These are phyloP conservation scores for Drosophila mimetica DNA, from an alignment of 2,888 invertebrate species.

Conservation along the genomic window DNA sequence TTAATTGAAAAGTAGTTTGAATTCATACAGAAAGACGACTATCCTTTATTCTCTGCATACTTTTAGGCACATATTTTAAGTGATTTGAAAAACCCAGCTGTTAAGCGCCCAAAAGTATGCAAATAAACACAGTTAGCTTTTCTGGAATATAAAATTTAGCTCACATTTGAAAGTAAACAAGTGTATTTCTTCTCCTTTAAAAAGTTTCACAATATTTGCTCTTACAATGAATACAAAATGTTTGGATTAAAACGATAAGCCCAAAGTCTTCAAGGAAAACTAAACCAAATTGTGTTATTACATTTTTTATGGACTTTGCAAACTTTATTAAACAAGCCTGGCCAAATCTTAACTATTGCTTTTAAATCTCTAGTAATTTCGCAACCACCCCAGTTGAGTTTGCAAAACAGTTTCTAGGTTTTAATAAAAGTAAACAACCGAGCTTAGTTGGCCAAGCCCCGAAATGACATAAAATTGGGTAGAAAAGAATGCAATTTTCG, in stretches of 20 bases:
- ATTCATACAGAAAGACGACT: too few species aligned
- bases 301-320: background rate
- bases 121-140: too few species aligned
- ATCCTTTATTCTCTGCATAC: too few species aligned
- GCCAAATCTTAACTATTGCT: background rate
- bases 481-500: conserved; percentile 71
- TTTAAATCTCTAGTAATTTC: conserved; percentile 10
- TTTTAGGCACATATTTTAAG: too few species aligned
- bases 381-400: conserved; percentile 3
- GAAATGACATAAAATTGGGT: conserved; percentile 61
- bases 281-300: background rate
- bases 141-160: background rate
- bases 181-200: background rate
- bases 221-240: too few species aligned
- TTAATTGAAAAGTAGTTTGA: too few species aligned
- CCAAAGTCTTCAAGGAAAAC: background rate
- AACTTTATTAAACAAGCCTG: background rate
- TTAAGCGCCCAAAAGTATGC: too few species aligned
- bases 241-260: background rate
- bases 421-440: conserved; percentile 61
- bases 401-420: conserved; percentile 62
- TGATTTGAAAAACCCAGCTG: too few species aligned
- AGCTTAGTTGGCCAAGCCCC: conserved; percentile 18
- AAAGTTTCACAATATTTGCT: background rate
- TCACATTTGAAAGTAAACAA: background rate